These are phyloP conservation scores for Moxostoma hubbsi DNA, from an alignment of 2,797 vertebrate species.

Conservation along the genomic window DNA sequence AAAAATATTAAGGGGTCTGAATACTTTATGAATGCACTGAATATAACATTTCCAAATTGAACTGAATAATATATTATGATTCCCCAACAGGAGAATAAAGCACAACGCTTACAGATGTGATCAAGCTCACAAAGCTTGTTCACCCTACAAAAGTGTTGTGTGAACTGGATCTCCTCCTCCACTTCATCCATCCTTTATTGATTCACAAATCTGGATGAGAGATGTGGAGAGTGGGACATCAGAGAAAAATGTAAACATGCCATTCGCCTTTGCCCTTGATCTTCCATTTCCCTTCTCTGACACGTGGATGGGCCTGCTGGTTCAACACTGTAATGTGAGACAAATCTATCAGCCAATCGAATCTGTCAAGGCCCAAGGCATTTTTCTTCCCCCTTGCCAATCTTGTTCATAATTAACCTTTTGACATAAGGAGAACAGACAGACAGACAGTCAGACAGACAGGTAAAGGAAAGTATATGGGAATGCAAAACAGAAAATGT, in stretches of 20 bases:
- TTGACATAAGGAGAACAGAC: conserved; percentile 24
- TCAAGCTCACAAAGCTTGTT: conserved; percentile 55
- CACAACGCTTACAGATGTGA: conserved; percentile 52
- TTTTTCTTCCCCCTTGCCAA: neutral
- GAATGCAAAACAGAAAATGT: conserved; percentile 23
- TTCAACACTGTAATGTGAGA: conserved; percentile 52
- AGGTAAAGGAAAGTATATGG: conserved; percentile 18
- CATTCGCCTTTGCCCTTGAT: conserved; percentile 66
- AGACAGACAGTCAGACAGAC: neutral
- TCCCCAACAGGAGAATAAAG: conserved; percentile 40
- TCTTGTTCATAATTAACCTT: conserved; percentile 15
- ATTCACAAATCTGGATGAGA: conserved; percentile 71
- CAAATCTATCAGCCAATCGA: conserved; percentile 45
- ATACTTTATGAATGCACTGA: too few species aligned
- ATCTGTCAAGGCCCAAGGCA: conserved; percentile 22
- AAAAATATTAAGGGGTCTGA: too few species aligned
- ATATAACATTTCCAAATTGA: too few species aligned
- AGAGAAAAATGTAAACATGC: conserved; percentile 79
- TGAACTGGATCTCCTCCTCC: conserved; percentile 70
- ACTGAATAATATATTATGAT: neutral
- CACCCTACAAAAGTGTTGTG: conserved; percentile 68
- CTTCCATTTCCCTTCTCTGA: conserved; percentile 64
- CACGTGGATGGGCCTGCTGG: conserved; percentile 53
- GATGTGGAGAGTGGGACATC: conserved; percentile 75
- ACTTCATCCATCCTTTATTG: conserved; percentile 66